Conservation (phyloP, 2,888 invertebrate species). For the Meta bourneti region DNA sequence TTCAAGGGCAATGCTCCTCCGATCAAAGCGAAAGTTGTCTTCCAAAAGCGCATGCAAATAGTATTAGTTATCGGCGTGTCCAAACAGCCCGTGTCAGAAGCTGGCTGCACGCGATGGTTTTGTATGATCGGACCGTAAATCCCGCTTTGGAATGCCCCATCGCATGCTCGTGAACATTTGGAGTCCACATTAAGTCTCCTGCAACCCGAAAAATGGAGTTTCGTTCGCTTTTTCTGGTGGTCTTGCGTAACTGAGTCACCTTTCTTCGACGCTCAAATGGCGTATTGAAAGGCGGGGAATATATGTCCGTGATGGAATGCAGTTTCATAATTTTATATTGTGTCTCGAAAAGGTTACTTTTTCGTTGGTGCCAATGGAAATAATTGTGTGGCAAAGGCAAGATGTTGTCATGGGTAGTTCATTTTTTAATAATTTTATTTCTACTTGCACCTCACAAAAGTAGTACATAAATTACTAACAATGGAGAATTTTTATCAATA, state of each 20-base stretch:
- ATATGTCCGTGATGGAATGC: neutral
- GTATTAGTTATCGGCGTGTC: neutral
- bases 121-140: conserved; percentile 49
- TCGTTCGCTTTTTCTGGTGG: neutral
- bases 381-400: too few relatives aligned
- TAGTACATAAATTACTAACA: too few relatives aligned
- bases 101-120: conserved; percentile 47
- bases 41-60: conserved; percentile 4
- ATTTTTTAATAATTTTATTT: too few relatives aligned
- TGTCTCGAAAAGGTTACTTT: too few relatives aligned
- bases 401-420: too few relatives aligned
- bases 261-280: neutral
- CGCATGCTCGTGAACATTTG: neutral
- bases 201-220: neutral
- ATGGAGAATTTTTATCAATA: too few relatives aligned
- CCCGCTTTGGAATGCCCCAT: conserved; percentile 15
- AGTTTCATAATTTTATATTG: neutral
- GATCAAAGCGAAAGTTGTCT: conserved; percentile 13
- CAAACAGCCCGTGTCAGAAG: conserved; percentile 5
- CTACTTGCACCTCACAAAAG: too few relatives aligned
- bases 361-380: too few relatives aligned
- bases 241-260: neutral
- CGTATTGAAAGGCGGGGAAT: neutral
- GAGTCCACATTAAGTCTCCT: conserved; percentile 3
- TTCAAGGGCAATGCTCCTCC: conserved; percentile 42